Evolutionary conservation across 2,797 vertebrate genomes (phyloP).

Genomic region (Platalea minor): DNA sequence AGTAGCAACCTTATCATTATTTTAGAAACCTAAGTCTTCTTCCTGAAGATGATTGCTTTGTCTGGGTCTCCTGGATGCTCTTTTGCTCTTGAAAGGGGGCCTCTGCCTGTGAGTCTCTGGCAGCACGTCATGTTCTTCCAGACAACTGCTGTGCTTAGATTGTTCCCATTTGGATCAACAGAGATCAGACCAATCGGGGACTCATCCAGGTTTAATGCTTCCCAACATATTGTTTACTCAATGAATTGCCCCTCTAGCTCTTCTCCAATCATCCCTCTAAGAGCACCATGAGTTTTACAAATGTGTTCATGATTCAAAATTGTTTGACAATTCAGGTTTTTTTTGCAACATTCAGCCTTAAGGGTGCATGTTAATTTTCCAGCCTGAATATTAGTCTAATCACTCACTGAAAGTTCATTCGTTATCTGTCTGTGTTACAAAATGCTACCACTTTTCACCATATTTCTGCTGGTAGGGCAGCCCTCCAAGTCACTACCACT

Average conservation of each 20-base stretch:
- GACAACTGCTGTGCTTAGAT: background rate
- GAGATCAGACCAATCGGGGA: background rate
- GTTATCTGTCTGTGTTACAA: background rate
- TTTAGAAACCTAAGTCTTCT: background rate
- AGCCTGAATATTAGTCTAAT: background rate
- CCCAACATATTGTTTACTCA: background rate
- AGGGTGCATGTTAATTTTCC: background rate
- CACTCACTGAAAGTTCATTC: background rate
- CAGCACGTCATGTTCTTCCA: background rate
- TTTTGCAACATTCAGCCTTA: background rate
- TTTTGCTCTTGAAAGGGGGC: background rate
- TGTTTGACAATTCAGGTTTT: background rate
- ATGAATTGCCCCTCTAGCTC: background rate
- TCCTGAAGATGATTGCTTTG: background rate
- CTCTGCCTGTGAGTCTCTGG: background rate
- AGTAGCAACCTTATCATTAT: background rate
- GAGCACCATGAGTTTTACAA: background rate
- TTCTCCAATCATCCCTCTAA: background rate
- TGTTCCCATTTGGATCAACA: background rate
- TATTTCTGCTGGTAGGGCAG: background rate
- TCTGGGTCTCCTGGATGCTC: background rate
- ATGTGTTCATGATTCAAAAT: background rate
- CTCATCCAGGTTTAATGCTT: background rate
- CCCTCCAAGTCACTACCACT: background rate
- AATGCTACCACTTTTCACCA: background rate